phyloP scores from a whole-genome alignment of 37 sponge, comb jelly and placozoan genomes.

The Aplysina aerophoba region DNA sequence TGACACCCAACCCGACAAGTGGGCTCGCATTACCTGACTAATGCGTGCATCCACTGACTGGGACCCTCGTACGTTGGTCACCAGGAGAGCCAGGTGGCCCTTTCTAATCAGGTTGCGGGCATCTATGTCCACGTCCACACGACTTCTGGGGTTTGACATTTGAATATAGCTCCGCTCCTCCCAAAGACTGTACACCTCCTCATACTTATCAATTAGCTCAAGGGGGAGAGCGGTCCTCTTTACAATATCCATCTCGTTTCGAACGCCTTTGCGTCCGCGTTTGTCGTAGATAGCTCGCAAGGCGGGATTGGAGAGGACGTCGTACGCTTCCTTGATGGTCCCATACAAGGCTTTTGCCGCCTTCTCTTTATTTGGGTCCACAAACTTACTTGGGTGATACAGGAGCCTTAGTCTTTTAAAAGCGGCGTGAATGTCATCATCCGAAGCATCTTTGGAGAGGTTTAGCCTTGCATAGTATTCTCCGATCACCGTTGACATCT shows the following conservation, averaged over 20 bases:
- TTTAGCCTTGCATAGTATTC: constrained; percentile 89
- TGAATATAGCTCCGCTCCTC: constrained; percentile 84
- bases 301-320: constrained; percentile 80
- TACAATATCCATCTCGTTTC: constrained; percentile 63
- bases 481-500: constrained; percentile 42
- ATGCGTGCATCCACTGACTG: constrained; percentile 70
- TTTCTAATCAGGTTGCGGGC: constrained; percentile 55
- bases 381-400: constrained; percentile 93
- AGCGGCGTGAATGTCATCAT: constrained; percentile 81
- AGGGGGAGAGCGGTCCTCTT: constrained; percentile 71
- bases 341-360: constrained; percentile 72
- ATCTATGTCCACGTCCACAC: constrained; percentile 60
- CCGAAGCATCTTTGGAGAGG: constrained; percentile 64
- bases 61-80: constrained; percentile 29
- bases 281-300: constrained; percentile 86
- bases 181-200: constrained; percentile 68
- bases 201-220: constrained; percentile 81
- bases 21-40: not conserved
- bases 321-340: constrained; percentile 87
- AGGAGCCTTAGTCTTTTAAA: constrained; percentile 81
- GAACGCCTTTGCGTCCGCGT: constrained; percentile 84
- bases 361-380: constrained; percentile 24
- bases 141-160: constrained; percentile 57
- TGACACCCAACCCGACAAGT: constrained; percentile 1
- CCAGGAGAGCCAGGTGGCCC: not conserved